Evolutionary conservation across 2,113 vertebrate species (phyloP).

Genomic region (Setophaga coronata): DNA sequence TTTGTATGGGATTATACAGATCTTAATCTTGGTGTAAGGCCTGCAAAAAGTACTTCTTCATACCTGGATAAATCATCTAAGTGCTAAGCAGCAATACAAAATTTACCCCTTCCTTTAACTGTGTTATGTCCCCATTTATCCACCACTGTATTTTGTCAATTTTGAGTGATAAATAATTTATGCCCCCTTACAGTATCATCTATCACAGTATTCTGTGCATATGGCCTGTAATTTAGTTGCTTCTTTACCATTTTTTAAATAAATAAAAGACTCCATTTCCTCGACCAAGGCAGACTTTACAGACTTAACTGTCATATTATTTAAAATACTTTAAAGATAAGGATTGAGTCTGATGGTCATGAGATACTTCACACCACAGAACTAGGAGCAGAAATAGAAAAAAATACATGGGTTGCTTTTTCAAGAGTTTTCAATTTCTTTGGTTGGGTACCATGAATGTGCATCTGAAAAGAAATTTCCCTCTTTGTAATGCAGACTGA

Average conservation of each 20-base stretch:
- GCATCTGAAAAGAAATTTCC: conserved; percentile 39
- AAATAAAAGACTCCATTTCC: neutral
- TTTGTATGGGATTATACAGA: neutral
- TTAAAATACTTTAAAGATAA: conserved; percentile 1
- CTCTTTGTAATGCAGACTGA: conserved; percentile 7
- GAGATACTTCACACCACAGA: neutral
- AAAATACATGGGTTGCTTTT: conserved; percentile 16
- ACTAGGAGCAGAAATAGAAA: neutral
- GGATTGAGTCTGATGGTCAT: neutral
- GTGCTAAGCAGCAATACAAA: neutral
- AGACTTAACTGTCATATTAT: neutral
- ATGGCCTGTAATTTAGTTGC: neutral
- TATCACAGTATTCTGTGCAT: neutral
- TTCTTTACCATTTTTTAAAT: neutral
- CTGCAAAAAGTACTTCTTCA: neutral
- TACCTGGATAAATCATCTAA: neutral
- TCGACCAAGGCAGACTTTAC: neutral
- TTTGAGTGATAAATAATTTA: neutral
- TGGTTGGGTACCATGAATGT: neutral
- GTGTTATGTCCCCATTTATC: neutral
- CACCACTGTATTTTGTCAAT: neutral
- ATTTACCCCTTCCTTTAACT: neutral
- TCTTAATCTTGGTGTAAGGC: neutral
- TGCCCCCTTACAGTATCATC: neutral
- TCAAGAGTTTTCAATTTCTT: conserved; percentile 41